Conservation (phyloP, 92 coral and sea anemone species). For the Bergia sp. region DNA sequence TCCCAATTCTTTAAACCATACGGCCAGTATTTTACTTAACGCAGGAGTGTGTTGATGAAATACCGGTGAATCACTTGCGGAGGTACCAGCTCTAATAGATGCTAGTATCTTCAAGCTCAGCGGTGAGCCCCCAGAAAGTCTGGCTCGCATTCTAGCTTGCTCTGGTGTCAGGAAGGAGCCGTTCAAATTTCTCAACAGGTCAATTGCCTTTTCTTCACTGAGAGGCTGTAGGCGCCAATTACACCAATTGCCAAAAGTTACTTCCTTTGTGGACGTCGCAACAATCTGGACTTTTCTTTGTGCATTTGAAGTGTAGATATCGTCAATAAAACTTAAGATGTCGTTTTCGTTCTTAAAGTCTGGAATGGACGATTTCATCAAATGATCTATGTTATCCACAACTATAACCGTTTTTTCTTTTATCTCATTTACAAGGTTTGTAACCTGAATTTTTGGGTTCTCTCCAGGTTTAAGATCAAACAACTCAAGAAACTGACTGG, state of each 20-base stretch:
- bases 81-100: neutral
- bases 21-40: neutral
- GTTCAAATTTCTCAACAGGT: neutral
- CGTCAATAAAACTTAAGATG: neutral
- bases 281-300: neutral
- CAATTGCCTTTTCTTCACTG: neutral
- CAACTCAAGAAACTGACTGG: no score
- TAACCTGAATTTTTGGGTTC: neutral
- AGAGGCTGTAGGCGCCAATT: neutral
- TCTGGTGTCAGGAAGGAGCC: neutral
- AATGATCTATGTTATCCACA: slow-evolving; percentile 2
- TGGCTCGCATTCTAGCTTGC: neutral
- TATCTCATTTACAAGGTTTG: neutral
- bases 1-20: neutral
- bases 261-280: neutral
- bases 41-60: neutral
- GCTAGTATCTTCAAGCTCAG: slow-evolving; percentile 5
- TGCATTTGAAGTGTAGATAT: no score
- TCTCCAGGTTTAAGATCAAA: slow-evolving; percentile 11
- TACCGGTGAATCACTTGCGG: no score
- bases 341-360: neutral
- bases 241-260: neutral
- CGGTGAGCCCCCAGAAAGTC: slow-evolving; percentile 17
- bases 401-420: slow-evolving; percentile 18
- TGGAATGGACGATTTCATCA: slow-evolving; percentile 3